Conservation (phyloP, 37 sponge, comb jelly and placozoan species). For the Beroe forskalii region DNA sequence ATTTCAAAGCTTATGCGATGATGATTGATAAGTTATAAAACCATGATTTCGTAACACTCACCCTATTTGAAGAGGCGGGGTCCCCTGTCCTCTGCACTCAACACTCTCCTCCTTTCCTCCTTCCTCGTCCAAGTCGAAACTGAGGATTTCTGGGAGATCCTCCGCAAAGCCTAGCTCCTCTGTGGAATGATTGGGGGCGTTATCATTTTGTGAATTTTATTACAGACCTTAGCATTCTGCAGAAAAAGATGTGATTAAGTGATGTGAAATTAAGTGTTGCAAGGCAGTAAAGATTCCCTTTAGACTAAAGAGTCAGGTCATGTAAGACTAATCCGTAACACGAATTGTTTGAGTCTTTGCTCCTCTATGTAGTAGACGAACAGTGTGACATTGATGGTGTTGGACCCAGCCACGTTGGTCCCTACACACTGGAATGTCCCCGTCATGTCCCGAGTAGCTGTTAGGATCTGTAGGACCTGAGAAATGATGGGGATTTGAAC, state of each 20-base stretch:
- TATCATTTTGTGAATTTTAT: not conserved
- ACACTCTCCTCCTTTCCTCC: not conserved
- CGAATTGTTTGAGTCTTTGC: too few species aligned
- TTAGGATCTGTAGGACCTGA: slow-evolving; percentile 32
- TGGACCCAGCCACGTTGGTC: slow-evolving; percentile 16
- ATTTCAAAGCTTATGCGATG: too few species aligned
- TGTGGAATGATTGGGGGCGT: not conserved
- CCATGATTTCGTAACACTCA: too few species aligned
- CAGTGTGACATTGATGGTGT: slow-evolving; percentile 14
- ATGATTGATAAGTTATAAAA: too few species aligned
- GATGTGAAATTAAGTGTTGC: too few species aligned
- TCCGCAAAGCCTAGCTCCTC: slow-evolving; percentile 40
- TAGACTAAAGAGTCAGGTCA: too few species aligned
- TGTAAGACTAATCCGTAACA: too few species aligned
- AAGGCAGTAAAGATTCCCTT: too few species aligned
- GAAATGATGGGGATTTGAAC: not conserved
- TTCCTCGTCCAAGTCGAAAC: not conserved
- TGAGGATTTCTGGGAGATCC: not conserved
- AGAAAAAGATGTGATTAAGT: too few species aligned
- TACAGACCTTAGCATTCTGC: too few species aligned
- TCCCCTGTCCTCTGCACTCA: not conserved
- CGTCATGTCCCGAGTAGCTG: slow-evolving; percentile 1
- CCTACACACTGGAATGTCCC: slow-evolving; percentile 22
- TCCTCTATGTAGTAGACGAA: slow-evolving; percentile 20
- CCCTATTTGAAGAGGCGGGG: slow-evolving; percentile 31